Base-by-base conservation (phyloP, 2,113 vertebrate species). In the Melanerpes formicivorus region DNA sequence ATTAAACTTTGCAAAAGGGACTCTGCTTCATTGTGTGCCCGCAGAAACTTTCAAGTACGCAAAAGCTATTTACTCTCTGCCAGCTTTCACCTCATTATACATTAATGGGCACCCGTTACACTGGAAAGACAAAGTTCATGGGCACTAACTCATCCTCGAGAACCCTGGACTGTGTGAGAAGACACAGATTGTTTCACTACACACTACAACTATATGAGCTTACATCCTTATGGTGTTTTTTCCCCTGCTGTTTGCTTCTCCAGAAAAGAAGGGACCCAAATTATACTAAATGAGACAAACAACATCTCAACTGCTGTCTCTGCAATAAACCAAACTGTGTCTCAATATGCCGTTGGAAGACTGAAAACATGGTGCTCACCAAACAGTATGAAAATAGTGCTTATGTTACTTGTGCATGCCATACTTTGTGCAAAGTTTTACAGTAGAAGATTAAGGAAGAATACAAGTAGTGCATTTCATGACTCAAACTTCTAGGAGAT, bases 281-380 rank as follows among this genome's bases (percentile, higher is more conserved):
- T 95, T 95, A 93, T 26, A 86, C 80, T 76, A 87, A 94, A 96
- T 44, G 92, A 96, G 92, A 92, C 92, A 95, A 96, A 95, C 82
- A 94, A 56, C 92, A 93, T 90, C 93, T 88, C 88, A 72, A 70
- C 80, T 93, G 86, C 80, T 92, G 92, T 90, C 90, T 90, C 83
- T 66, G 77, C 71, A 84, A 78, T 62, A 91, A 91, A 93, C 88
- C 95, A 95, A 95, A 91, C 90, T 80, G 90, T 69, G 90, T 42
- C 88, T 95, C 95, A 96, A 94, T 86, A 86, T 90, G 88, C 92
- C 0, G 1, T 44, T 81, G 66, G 76, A 94, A 90, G 74, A 65
- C 62, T 54, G 70, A 79, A 94, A 95, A 81, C 46, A 83, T 0
- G 0, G 83, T 70, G 69, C 56, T 87, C 72, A 73, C 75, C 44